Conservation (phyloP, 2,888 invertebrate species). For the Dryomyza anilis region DNA sequence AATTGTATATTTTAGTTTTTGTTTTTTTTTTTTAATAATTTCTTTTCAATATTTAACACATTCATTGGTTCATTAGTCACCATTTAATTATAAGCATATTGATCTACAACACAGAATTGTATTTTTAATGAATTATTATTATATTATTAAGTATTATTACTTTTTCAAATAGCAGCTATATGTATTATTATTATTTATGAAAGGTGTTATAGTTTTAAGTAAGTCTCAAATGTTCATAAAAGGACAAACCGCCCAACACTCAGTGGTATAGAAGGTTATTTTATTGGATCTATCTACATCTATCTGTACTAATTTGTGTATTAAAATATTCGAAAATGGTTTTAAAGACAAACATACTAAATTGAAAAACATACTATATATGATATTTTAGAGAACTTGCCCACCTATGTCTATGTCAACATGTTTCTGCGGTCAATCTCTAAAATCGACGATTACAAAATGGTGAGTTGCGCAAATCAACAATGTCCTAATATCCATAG, state of each 20-base stretch:
- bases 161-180: background rate
- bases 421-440: slow-evolving; percentile 96
- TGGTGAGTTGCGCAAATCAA: slow-evolving; percentile 95
- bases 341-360: slow-evolving; percentile 20
- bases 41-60: no score
- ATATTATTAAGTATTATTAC: no score
- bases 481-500: no score
- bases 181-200: background rate
- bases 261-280: background rate
- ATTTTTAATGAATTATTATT: no score
- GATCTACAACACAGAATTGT: no score
- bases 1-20: no score
- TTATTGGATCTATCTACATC: background rate
- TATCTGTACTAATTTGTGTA: slow-evolving; percentile 6
- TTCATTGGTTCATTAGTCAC: slow-evolving; percentile 24
- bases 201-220: background rate
- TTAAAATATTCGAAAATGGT: slow-evolving; percentile 15
- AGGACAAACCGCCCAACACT: background rate
- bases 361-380: slow-evolving; percentile 34
- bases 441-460: slow-evolving; percentile 98
- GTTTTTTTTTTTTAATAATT: no score
- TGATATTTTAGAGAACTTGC: slow-evolving; percentile 73
- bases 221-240: no score
- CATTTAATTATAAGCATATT: no score
- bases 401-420: slow-evolving; percentile 91